These are phyloP conservation scores for Agriopis aurantiaria DNA, from an alignment of 2,888 invertebrate genomes.

Conservation along the genomic window DNA sequence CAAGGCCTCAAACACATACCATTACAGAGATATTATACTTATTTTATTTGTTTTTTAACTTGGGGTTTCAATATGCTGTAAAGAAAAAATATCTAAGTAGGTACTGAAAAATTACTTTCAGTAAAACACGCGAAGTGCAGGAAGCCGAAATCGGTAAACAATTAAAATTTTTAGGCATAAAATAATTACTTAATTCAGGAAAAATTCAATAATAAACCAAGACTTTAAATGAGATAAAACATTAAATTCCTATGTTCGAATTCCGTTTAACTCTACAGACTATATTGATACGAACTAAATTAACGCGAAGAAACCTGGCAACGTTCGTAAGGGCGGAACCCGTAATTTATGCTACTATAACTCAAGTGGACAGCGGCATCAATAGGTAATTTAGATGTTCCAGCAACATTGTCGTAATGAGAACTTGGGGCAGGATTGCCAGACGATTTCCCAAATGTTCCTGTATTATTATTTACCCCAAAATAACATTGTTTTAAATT, in stretches of 20 bases:
- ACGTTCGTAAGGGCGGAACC: constrained; percentile 66
- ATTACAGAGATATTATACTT: constrained; percentile 23
- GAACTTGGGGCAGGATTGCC: constrained; percentile 54
- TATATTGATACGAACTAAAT: constrained; percentile 38
- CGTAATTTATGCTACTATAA: constrained; percentile 84
- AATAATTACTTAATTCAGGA: neutral
- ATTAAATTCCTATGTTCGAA: constrained; percentile 6
- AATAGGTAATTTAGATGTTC: constrained; percentile 85
- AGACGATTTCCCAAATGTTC: neutral
- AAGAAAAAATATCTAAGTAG: neutral
- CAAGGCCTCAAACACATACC: constrained; percentile 34
- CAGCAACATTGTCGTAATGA: constrained; percentile 84
- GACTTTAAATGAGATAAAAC: neutral
- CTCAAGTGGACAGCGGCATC: constrained; percentile 77
- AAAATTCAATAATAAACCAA: neutral
- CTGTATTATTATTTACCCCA: neutral
- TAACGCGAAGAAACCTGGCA: constrained; percentile 39
- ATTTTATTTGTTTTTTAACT: constrained; percentile 22
- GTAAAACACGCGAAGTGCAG: neutral
- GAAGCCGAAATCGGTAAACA: neutral
- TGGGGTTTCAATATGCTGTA: too few species aligned
- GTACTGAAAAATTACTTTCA: neutral
- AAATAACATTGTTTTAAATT: neutral
- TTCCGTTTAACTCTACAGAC: constrained; percentile 34
- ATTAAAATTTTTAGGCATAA: neutral